Base-by-base conservation (phyloP, 2,888 invertebrate genomes). In the Drosophila basisetae region DNA sequence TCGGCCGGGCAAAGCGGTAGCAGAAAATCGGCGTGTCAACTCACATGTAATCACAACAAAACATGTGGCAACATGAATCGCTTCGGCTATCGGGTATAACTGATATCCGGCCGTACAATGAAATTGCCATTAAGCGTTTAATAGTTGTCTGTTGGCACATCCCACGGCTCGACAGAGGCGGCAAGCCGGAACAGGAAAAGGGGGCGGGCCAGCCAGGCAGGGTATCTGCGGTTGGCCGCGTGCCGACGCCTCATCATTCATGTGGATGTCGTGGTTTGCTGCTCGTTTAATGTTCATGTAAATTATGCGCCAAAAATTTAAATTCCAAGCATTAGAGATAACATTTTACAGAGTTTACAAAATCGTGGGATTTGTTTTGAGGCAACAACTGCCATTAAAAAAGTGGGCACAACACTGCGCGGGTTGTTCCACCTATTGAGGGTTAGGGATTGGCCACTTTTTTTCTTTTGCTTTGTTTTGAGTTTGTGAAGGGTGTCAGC, bases 41-140 rank as follows among this genome's bases (percentile, higher is more conserved):
- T 84, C 74, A 73, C 84, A 83, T 85, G 83, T 91, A 91, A 91
- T 91, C 89, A 84, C 79, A 84, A 72, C 79, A 75, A 83, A 85
- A 85, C 78, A 81, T 84, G 80, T 85, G 83, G 78, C 69, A 47
- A 47, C 72, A 74, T 71, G 68, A 66, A 66, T 70, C 73, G 70
- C 58, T 50, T 3, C 25, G 65, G 70, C 67, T 71, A 84, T 86
- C 75, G 79, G 76, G 65, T 73, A 81, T 76, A 80, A 73, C 79
- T 70, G 85, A 85, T 84, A 83, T 82, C 73, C 68, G 79, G 64
- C 37, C 75, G 76, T 78, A 70, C 80, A 83, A 89, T 91, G 81
- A 91, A 91, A 91, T 91, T 80, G 83, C 89, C 91, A 91, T 92
- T 91, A 91, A 85, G 84, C 86, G 81, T 89, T 88, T 91, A 90